Conservation (phyloP, 53 echinoderm and acorn worm species). For the Stichopus horrens region DNA sequence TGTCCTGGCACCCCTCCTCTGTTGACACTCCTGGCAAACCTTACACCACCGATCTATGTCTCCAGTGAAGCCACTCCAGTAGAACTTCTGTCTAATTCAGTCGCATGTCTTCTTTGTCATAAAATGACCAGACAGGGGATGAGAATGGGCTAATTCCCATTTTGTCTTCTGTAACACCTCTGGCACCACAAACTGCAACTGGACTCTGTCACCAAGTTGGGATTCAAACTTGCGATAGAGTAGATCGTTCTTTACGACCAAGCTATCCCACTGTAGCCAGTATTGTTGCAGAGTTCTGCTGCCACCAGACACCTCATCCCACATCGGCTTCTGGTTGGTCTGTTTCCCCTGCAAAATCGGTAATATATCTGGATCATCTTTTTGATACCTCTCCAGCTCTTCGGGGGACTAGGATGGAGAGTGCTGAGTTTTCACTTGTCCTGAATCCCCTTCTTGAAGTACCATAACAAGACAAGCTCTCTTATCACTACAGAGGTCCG, state of each 20-base stretch:
- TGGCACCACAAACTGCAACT: constrained; percentile 31
- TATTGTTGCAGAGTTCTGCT: constrained; percentile 9
- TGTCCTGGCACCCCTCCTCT: neutral
- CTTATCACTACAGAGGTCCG: too few species aligned
- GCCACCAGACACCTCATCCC: constrained; percentile 6
- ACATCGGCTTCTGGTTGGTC: neutral
- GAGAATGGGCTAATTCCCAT: constrained; percentile 10
- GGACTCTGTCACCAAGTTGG: neutral
- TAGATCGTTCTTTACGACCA: neutral
- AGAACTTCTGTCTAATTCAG: constrained; percentile 4
- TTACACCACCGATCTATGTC: constrained; percentile 26
- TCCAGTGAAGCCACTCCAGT: constrained; percentile 1
- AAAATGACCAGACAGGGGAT: constrained; percentile 20
- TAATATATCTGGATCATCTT: constrained; percentile 14
- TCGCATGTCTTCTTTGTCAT: neutral
- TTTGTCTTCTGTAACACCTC: neutral
- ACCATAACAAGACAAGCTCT: neutral
- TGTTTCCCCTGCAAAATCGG: neutral
- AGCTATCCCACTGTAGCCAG: constrained; percentile 18
- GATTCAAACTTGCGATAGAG: neutral
- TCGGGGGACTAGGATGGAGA: neutral
- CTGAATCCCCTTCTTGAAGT: neutral
- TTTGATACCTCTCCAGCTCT: constrained; percentile 5
- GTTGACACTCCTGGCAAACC: neutral
- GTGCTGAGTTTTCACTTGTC: neutral